Evolutionary conservation across 2,888 invertebrate species (phyloP).

Genomic region (Mantis religiosa): DNA sequence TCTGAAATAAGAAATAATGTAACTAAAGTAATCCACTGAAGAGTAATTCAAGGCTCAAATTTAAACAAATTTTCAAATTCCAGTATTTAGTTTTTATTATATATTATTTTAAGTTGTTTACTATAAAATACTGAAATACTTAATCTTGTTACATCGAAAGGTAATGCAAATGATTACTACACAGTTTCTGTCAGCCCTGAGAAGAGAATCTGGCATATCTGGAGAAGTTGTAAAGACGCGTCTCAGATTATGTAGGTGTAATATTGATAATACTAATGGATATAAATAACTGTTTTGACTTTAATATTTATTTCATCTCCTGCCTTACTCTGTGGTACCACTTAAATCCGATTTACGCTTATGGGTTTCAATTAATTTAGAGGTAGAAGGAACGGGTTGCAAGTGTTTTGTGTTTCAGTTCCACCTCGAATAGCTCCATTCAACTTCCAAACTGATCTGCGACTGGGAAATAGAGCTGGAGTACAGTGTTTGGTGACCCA

Average conservation of each 20-base stretch:
- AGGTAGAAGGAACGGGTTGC: conserved; percentile 2
- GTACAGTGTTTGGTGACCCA: conserved; percentile 40
- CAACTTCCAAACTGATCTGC: conserved; percentile 41
- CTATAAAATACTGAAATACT: no score
- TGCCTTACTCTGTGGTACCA: not conserved
- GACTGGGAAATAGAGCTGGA: conserved; percentile 40
- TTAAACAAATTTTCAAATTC: no score
- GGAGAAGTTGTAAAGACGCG: not conserved
- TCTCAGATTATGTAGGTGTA: no score
- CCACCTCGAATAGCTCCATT: conserved; percentile 44
- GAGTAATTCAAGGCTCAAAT: no score
- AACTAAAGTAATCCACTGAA: no score
- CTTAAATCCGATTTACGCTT: no score
- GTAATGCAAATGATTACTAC: no score
- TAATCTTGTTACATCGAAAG: no score
- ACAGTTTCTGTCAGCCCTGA: not conserved
- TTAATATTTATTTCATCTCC: not conserved
- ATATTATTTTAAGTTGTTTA: no score
- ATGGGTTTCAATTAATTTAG: not conserved
- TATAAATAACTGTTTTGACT: not conserved
- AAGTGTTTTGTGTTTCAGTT: conserved; percentile 36
- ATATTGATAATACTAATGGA: not conserved
- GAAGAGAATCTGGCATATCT: not conserved
- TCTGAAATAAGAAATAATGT: no score
- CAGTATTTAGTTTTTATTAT: no score